Base-by-base conservation (phyloP, 2,888 invertebrate genomes). In the Rhaphigaster nebulosa region DNA sequence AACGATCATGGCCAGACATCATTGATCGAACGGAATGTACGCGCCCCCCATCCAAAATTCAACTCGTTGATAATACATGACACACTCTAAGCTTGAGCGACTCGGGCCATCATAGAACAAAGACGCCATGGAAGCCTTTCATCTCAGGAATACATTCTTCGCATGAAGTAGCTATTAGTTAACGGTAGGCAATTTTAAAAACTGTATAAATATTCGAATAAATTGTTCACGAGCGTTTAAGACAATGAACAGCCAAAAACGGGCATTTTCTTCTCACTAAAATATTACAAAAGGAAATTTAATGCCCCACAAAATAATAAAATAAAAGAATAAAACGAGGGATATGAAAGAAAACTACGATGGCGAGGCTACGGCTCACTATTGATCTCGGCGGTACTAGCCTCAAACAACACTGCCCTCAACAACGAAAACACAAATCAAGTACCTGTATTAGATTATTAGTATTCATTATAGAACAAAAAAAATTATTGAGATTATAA, bases 381-480 rank as follows among this genome's bases (percentile, higher is more conserved):
- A 84, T 84, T 84, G 84, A 84, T 84, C 84, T 84, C 84, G 45
- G 13, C 84, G 18, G 45, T 84, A 45, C 84, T 45, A 50, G 45
- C 41, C 45, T 50, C 84, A 45, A 45, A 70, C 70, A 76, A 76
- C 38, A 38, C 70, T 38, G 20, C 20, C 20, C 34, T 76, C 70
- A 76, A 76, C 70, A 76, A n/a, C n/a, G n/a, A 76, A 76, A 76
- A 76, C 23, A 76, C 70, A 38, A 76, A 76, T 38, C 70, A 65
- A 29, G 5, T 18, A 34, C 20, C 5, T 29, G 12, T 12, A 18
- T 65, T 65, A 34, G 6, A 56, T 23, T 52, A 18, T 60, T 15
- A 34, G 3, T 60, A 29, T 65, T 65, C 29, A 29, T 34, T 15
- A 65, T 10, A 5, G 4, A 65, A 15, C 29, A 65, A 65, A 3